phyloP scores from a whole-genome alignment of 2,888 invertebrate genomes.

The Morpho deidamia region DNA sequence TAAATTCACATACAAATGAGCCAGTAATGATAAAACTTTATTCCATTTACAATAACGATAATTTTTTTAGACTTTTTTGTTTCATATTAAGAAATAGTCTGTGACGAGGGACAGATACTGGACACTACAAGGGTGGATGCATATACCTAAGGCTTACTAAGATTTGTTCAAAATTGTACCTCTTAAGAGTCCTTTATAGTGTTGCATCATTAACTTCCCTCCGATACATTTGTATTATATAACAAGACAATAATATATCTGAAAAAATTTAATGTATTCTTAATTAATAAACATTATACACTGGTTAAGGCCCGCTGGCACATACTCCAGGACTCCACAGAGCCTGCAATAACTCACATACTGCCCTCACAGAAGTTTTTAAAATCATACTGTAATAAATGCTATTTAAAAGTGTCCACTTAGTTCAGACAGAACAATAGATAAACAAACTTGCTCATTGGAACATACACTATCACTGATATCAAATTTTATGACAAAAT shows the following conservation, averaged over 20 bases:
- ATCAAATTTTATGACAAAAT: slow-evolving; percentile 23
- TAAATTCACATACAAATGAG: slow-evolving; percentile 67
- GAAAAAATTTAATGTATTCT: slow-evolving; percentile 76
- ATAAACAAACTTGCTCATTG: background rate
- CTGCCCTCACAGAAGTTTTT: slow-evolving; percentile 57
- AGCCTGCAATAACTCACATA: slow-evolving; percentile 48
- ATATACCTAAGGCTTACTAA: slow-evolving; percentile 69
- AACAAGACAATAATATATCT: slow-evolving; percentile 79
- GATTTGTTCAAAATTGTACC: slow-evolving; percentile 51
- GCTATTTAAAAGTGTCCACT: slow-evolving; percentile 49
- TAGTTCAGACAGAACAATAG: slow-evolving; percentile 50
- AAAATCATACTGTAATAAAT: slow-evolving; percentile 39
- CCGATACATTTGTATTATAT: slow-evolving; percentile 77
- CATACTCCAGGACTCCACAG: slow-evolving; percentile 47
- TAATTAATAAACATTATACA: slow-evolving; percentile 74
- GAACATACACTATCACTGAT: slow-evolving; percentile 15
- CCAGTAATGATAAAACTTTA: slow-evolving; percentile 71
- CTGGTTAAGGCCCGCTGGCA: slow-evolving; percentile 68
- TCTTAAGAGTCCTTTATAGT: slow-evolving; percentile 53
- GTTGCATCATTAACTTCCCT: slow-evolving; percentile 58
- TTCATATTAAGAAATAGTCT: slow-evolving; percentile 57
- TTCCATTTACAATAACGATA: slow-evolving; percentile 73
- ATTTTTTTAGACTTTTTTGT: slow-evolving; percentile 53
- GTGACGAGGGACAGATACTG: slow-evolving; percentile 34
- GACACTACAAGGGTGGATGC: slow-evolving; percentile 55